phyloP scores from a whole-genome alignment of 2,113 vertebrate genomes.

The Arothron firmamentum region DNA sequence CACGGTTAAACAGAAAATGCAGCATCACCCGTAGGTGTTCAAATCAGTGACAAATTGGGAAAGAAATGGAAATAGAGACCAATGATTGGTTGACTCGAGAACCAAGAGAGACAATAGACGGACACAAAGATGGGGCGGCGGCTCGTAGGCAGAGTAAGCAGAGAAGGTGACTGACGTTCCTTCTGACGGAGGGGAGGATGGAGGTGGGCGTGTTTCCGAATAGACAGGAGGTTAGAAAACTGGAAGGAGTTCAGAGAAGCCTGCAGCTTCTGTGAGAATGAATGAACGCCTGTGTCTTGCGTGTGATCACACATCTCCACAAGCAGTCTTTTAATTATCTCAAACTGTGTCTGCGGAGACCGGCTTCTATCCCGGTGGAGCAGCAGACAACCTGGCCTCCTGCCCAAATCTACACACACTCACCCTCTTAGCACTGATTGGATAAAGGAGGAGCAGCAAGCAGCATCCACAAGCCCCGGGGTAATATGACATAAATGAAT shows the following conservation, averaged over 20 bases:
- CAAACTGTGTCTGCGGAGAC: conserved; percentile 48
- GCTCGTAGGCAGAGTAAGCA: conserved; percentile 9
- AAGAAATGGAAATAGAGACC: conserved; percentile 44
- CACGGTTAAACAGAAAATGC: conserved; percentile 7
- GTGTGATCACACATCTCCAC: conserved; percentile 37
- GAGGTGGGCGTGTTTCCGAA: conserved; percentile 8
- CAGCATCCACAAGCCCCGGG: conserved; percentile 25
- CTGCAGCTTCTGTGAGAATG: conserved; percentile 13
- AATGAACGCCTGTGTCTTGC: not conserved
- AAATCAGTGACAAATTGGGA: conserved; percentile 33
- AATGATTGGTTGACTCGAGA: conserved; percentile 33
- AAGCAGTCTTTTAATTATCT: conserved; percentile 49
- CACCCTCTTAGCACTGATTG: conserved; percentile 45
- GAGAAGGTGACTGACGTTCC: conserved; percentile 51
- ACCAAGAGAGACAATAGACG: conserved; percentile 13
- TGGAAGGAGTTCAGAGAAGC: conserved; percentile 3
- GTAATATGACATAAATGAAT: conserved; percentile 33
- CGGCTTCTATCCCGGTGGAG: conserved; percentile 29
- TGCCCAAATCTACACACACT: conserved; percentile 41
- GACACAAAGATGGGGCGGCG: not conserved
- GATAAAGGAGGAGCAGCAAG: conserved; percentile 43
- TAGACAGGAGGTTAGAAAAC: conserved; percentile 6
- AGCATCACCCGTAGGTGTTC: conserved; percentile 14
- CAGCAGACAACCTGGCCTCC: conserved; percentile 40
- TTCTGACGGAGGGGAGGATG: conserved; percentile 27